A percentile compares a stretch with the other conserved stretches of the same genome.
phyloP scores from a whole-genome alignment of 2,113 vertebrate species.

The Odobenus rosmarus region DNA sequence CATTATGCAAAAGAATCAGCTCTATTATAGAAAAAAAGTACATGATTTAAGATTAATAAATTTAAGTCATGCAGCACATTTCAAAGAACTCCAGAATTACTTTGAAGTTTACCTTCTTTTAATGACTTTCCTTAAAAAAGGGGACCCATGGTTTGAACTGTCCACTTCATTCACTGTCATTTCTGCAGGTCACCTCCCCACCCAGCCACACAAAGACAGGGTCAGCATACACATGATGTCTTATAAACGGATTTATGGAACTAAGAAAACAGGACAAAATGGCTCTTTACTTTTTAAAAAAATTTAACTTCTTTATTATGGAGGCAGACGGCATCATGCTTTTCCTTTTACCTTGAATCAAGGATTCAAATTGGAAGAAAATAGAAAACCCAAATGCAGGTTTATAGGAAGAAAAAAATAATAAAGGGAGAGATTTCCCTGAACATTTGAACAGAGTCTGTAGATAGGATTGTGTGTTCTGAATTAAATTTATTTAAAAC shows the following conservation, averaged over 20 bases:
- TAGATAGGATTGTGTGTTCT: slow-evolving; percentile 80
- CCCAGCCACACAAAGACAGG: slow-evolving; percentile 12
- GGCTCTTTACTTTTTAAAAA: not conserved
- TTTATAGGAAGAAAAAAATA: slow-evolving; percentile 57
- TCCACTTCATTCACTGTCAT: slow-evolving; percentile 40
- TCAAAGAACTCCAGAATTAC: slow-evolving; percentile 75
- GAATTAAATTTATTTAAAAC: slow-evolving; percentile 71
- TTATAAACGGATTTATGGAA: slow-evolving; percentile 59
- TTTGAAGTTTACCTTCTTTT: slow-evolving; percentile 77
- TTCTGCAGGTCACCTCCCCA: slow-evolving; percentile 25
- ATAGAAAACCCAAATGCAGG: slow-evolving; percentile 63
- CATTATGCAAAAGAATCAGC: slow-evolving; percentile 68
- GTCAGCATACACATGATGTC: slow-evolving; percentile 5
- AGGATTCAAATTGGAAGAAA: slow-evolving; percentile 49
- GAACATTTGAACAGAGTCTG: slow-evolving; percentile 71
- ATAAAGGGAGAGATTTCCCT: not conserved
- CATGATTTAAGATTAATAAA: slow-evolving; percentile 81
- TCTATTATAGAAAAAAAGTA: slow-evolving; percentile 50
- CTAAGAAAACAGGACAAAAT: slow-evolving; percentile 59
- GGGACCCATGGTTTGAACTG: slow-evolving; percentile 46
- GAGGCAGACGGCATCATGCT: slow-evolving; percentile 24
- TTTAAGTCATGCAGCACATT: slow-evolving; percentile 82
- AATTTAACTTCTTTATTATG: slow-evolving; percentile 48
- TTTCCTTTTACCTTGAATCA: slow-evolving; percentile 69
- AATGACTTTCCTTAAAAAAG: slow-evolving; percentile 74